Conservation (phyloP, 2,797 vertebrate species). For the Falco columbarius region DNA sequence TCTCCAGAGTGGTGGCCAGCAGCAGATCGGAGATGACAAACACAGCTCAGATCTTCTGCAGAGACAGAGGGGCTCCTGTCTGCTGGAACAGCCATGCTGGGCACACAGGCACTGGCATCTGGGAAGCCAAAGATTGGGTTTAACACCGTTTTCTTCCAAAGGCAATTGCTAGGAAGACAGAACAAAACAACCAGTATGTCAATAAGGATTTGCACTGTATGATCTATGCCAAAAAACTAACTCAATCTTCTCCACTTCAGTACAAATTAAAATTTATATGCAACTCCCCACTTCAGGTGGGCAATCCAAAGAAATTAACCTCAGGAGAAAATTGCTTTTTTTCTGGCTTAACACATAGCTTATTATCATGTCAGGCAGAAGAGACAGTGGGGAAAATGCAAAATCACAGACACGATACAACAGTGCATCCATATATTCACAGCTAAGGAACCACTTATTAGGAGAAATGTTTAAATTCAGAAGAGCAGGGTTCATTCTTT, state of each 20-base stretch:
- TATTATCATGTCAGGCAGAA: constrained; percentile 53
- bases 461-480: not conserved
- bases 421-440: not conserved
- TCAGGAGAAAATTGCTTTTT: constrained; percentile 64
- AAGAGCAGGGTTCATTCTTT: not conserved
- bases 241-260: constrained; percentile 37
- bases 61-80: not conserved
- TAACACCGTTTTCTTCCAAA: not conserved
- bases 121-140: not conserved
- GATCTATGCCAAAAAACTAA: not conserved
- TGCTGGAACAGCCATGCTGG: not conserved
- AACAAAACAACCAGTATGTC: not conserved
- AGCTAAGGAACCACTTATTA: not conserved
- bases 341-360: constrained; percentile 48
- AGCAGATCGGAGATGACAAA: not conserved
- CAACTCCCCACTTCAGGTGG: constrained; percentile 47
- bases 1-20: not conserved
- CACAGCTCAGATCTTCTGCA: not conserved
- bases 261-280: constrained; percentile 56
- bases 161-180: not conserved
- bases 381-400: constrained; percentile 33
- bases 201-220: constrained; percentile 32
- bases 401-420: not conserved
- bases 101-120: not conserved
- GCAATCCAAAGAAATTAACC: constrained; percentile 54